These are phyloP conservation scores for Aphelocoma coerulescens DNA, from an alignment of 2,113 vertebrate species.

Conservation along the genomic window DNA sequence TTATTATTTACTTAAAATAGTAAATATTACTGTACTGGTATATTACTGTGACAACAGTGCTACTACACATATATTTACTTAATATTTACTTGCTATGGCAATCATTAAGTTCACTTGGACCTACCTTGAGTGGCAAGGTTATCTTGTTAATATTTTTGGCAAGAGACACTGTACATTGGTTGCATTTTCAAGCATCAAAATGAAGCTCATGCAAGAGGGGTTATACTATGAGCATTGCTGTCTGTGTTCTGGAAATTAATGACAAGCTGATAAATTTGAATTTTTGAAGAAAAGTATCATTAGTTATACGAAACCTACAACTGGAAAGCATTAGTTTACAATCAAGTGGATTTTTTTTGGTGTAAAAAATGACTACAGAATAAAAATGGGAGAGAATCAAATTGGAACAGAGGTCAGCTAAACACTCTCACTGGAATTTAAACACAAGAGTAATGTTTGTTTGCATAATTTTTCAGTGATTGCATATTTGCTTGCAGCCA, in stretches of 20 bases:
- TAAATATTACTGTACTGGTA: background rate
- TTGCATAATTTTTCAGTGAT: constrained; percentile 45
- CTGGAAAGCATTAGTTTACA: background rate
- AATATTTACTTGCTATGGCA: background rate
- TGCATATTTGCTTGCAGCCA: background rate
- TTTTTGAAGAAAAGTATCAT: background rate
- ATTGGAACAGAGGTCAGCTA: constrained; percentile 20
- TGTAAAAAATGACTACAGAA: constrained; percentile 30
- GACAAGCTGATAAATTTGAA: background rate
- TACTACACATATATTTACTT: background rate
- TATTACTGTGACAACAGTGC: background rate
- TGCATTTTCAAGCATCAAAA: background rate
- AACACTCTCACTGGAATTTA: constrained; percentile 48
- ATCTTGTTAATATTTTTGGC: background rate
- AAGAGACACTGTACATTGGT: background rate
- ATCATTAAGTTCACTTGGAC: background rate
- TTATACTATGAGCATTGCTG: background rate
- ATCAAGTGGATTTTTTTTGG: background rate
- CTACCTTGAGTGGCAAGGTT: background rate
- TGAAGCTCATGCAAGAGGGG: background rate
- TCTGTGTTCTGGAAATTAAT: background rate
- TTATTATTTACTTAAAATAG: background rate
- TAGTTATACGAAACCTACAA: background rate
- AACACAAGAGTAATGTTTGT: constrained; percentile 25
- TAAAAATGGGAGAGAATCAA: constrained; percentile 7